Percentiles rank a stretch among this genome's conserved stretches.
Conservation (phyloP, 1,140 invertebrate species). For the Drosophila auraria region DNA sequence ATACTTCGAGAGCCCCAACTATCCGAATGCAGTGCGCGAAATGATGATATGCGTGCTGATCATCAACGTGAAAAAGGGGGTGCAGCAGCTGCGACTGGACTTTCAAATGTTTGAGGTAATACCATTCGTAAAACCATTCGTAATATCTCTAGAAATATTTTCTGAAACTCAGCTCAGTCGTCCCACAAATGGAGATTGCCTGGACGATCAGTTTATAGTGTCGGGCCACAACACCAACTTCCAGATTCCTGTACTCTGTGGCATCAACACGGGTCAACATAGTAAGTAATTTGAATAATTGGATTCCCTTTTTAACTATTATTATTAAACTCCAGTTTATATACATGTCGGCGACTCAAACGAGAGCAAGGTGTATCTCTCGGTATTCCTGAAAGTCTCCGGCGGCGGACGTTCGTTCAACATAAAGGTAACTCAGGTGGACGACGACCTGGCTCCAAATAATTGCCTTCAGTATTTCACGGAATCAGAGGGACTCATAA, state of each 20-base stretch:
- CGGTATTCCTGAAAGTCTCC: slow-evolving; percentile 87
- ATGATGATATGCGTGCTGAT: slow-evolving; percentile 87
- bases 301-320: no score
- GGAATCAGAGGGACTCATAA: slow-evolving; percentile 87
- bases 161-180: slow-evolving; percentile 86
- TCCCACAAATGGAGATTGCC: slow-evolving; percentile 89
- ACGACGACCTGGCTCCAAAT: slow-evolving; percentile 84
- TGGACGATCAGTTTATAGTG: slow-evolving; percentile 89
- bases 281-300: slow-evolving; percentile 85
- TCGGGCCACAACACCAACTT: slow-evolving; percentile 90
- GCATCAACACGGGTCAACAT: slow-evolving; percentile 91
- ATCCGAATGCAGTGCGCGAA: slow-evolving; percentile 83
- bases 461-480: slow-evolving; percentile 91
- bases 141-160: neutral
- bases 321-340: slow-evolving; percentile 87
- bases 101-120: slow-evolving; percentile 87
- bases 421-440: slow-evolving; percentile 88
- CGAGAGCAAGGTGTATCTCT: slow-evolving; percentile 88
- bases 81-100: slow-evolving; percentile 89
- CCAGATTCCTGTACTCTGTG: slow-evolving; percentile 89
- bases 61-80: slow-evolving; percentile 87
- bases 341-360: slow-evolving; percentile 88
- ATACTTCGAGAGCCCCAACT: slow-evolving; percentile 88
- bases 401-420: slow-evolving; percentile 87
- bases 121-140: no score